These are phyloP conservation scores for Cotesia glomerata DNA, from an alignment of 1,140 invertebrate species.

Conservation along the genomic window DNA sequence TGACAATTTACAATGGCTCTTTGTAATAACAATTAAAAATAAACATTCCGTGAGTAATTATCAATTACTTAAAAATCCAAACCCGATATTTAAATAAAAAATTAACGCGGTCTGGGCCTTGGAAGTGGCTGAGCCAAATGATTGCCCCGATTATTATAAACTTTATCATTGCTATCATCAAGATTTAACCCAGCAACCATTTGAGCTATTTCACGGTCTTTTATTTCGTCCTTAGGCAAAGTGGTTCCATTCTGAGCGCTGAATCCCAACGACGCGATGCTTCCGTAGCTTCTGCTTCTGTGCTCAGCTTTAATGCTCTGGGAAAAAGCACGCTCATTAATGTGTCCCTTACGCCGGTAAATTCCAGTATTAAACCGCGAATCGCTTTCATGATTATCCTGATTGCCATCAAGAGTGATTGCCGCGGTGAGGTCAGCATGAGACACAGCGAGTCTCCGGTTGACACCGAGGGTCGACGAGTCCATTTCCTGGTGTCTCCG, in stretches of 20 bases:
- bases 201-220: slow-evolving; percentile 89
- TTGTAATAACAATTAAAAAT: no score
- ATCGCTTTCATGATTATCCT: slow-evolving; percentile 70
- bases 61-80: background rate
- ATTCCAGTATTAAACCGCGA: slow-evolving; percentile 86
- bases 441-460: slow-evolving; percentile 54
- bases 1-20: background rate
- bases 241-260: slow-evolving; percentile 54
- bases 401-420: slow-evolving; percentile 32
- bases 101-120: slow-evolving; percentile 57
- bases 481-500: slow-evolving; percentile 64
- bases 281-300: slow-evolving; percentile 87
- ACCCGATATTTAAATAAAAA: background rate
- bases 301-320: slow-evolving; percentile 94
- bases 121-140: slow-evolving; percentile 55
- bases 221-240: slow-evolving; percentile 75
- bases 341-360: slow-evolving; percentile 87
- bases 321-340: slow-evolving; percentile 92
- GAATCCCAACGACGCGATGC: slow-evolving; percentile 78
- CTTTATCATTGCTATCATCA: slow-evolving; percentile 76
- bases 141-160: slow-evolving; percentile 51
- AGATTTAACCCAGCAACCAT: slow-evolving; percentile 86
- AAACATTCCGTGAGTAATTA: no score
- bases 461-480: slow-evolving; percentile 51
- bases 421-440: slow-evolving; percentile 52